Base-by-base conservation (phyloP, 1,140 invertebrate species). In the Caenorhabditis brenneri region DNA sequence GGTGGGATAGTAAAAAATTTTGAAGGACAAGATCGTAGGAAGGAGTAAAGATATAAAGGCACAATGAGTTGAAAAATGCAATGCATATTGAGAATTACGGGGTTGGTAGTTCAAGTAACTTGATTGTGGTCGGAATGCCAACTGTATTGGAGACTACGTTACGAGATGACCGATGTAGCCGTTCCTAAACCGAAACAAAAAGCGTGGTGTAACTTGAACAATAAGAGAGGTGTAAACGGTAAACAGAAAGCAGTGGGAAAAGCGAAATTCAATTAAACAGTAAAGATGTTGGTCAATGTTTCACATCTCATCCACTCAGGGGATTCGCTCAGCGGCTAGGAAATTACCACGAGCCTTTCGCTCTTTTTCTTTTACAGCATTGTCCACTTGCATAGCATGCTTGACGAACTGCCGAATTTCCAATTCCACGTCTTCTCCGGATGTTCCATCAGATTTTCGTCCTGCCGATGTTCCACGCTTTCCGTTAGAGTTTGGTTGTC, bases 281-380 rank as follows among this genome's bases (percentile, higher is more conserved):
- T 4, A 51, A 16, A 42, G 39, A 5, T 6, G 39, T 12, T 42
- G 39, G 39, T 42, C 6, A 51, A 16, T 9, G 19, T 9, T 51
- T 51, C 19, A 51, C 15, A 2, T 65, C 58, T 65, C 58, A 65
- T 31, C 19, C 31, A 10, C 27, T 55, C 19, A 10, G 58, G 58
- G 53, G 24, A 58, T 58, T 27, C 53, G 53, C n/a, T 58, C 53
- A 27, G 58, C 58, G 4, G 33, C 58, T 19, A 65, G 22, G 29
- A 65, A 65, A 65, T 65, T 65, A 39, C 65, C 65, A 74, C 65
- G 36, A 74, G 36, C 65, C 65, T 74, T 74, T 74, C 65, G 42
- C 65, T 74, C 65, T 24, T 42, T 74, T n/a, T 74, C 65, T 24
- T 74, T 74, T 1, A 74, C 65, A 9, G 65, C 65, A 24, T 74